Base-by-base conservation (phyloP, 2,113 vertebrate species). In the Alaudala cheleensis region DNA sequence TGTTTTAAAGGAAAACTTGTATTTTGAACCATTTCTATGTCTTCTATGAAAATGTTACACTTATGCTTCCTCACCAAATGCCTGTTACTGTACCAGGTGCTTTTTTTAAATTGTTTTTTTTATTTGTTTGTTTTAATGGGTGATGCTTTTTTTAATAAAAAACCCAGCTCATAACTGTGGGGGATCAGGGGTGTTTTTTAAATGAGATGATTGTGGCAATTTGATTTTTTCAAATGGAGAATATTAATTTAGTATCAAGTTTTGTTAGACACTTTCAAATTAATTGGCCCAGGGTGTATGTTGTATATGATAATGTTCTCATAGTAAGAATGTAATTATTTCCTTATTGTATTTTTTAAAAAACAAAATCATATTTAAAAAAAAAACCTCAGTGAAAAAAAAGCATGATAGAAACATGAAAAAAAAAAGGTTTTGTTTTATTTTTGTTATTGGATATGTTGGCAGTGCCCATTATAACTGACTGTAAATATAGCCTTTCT, bases 261-360 rank as follows among this genome's bases (percentile, higher is more conserved):
- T 97, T 89, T 87, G 57, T 88, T 97, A 67, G 70, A 92, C 69
- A 88, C 85, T 81, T 89, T 92, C 89, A 77, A 94, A 78, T 70
- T 49, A 93, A 94, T 88, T 94, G 95, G 90, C 95, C 93, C 23
- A 66, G 89, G 69, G 60, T 96, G 24, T 95, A 77, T 58, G 93
- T 96, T 97, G 95, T 98, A 95, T 97, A 95, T 97, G 74, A 95
- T 96, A 97, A 93, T 96, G 97, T 97, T 97, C 97, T 97, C 97
- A 84, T 96, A 85, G 88, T 92, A 95, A 97, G 97, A 98, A 97
- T 98, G 98, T 98, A 98, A 98, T 97, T 97, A 98, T 98, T 98
- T 98, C 95, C 96, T 97, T 97, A 97, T 86, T 98, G 97, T 98
- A 97, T 98, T 98, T 98, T 97, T 97, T 83, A 84, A 97, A 96